Conservation (phyloP, 92 coral and sea anemone genomes). For the Muricea muricata region DNA sequence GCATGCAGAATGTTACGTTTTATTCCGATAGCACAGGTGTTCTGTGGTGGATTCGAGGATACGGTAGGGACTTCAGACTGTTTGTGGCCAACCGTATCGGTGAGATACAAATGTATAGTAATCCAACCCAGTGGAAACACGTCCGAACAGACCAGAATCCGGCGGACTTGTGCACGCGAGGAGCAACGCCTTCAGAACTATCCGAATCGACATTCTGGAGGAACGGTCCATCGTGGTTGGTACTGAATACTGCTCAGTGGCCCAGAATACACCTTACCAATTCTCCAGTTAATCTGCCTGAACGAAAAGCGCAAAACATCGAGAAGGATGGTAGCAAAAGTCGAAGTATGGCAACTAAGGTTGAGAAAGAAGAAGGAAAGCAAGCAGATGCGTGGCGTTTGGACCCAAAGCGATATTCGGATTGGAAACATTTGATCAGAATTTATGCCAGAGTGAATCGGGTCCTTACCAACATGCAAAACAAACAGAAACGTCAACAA, state of each 20-base stretch:
- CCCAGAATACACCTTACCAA: background rate
- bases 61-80: too few relatives aligned
- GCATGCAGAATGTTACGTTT: too few relatives aligned
- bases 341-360: background rate
- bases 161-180: slow-evolving; percentile 50
- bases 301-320: background rate
- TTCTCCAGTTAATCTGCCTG: slow-evolving; percentile 11
- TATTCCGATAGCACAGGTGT: slow-evolving; percentile 66
- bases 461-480: slow-evolving; percentile 53
- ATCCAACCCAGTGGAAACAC: slow-evolving; percentile 66
- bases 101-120: slow-evolving; percentile 59
- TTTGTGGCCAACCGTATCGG: too few relatives aligned
- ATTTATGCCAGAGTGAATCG: slow-evolving; percentile 55
- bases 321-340: background rate
- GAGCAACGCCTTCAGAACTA: slow-evolving; percentile 41
- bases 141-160: too few relatives aligned
- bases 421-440: slow-evolving; percentile 19
- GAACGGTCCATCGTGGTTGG: slow-evolving; percentile 60
- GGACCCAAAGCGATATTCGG: slow-evolving; percentile 57
- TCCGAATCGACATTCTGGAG: slow-evolving; percentile 54
- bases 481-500: slow-evolving; percentile 13
- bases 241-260: background rate
- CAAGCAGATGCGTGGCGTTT: slow-evolving; percentile 38
- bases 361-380: background rate
- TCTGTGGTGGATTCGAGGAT: slow-evolving; percentile 64